Conservation (phyloP, 1,140 invertebrate species). For the Macrobrachium nipponense region DNA sequence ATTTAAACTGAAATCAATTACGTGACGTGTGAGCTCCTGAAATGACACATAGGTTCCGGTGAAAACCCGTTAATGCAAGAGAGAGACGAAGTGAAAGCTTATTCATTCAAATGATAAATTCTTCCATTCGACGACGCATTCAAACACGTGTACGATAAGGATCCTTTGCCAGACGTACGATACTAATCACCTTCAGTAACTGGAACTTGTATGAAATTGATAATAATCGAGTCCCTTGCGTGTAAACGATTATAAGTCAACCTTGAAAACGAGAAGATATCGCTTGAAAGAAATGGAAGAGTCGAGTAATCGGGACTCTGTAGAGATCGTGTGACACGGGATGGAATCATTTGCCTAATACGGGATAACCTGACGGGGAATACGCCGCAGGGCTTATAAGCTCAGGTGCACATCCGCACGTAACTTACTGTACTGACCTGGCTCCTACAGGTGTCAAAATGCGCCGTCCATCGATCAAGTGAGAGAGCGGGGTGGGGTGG, state of each 20-base stretch:
- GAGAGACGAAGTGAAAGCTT: background rate
- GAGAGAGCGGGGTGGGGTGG: no score
- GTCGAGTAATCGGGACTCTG: background rate
- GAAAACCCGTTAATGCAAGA: background rate
- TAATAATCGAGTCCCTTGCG: constrained; percentile 17
- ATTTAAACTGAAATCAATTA: background rate
- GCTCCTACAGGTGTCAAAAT: background rate
- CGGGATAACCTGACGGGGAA: constrained; percentile 36
- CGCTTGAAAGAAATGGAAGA: background rate
- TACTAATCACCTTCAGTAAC: background rate
- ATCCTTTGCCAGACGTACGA: constrained; percentile 40
- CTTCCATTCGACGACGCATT: background rate
- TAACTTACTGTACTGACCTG: constrained; percentile 46
- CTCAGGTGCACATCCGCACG: constrained; percentile 36
- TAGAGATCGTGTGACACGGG: background rate
- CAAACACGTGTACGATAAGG: constrained; percentile 39
- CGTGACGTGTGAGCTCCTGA: background rate
- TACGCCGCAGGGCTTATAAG: constrained; percentile 27
- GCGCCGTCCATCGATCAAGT: background rate
- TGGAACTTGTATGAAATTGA: background rate
- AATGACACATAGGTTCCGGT: background rate
- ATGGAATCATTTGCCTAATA: constrained; percentile 48
- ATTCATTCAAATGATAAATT: constrained; percentile 22
- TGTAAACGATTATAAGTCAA: background rate
- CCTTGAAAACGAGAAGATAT: background rate